A percentile compares a stretch with the other conserved stretches of the same genome.
phyloP scores from a whole-genome alignment of 1,140 invertebrate genomes.

The Drosophila kikkawai region DNA sequence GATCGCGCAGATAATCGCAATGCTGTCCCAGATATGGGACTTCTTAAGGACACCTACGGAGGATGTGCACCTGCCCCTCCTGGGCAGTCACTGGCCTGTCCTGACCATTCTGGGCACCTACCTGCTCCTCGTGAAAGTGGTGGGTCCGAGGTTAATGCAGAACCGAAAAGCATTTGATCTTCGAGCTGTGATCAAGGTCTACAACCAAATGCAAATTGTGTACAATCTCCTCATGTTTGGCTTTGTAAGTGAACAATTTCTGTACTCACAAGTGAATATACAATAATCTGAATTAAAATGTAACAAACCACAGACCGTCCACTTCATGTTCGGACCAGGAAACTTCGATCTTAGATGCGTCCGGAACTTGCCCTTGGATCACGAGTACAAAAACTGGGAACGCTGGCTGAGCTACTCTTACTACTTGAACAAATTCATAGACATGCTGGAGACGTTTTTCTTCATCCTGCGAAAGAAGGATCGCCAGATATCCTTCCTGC shows the following conservation, averaged over 20 bases:
- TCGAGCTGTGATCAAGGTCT: constrained; percentile 89
- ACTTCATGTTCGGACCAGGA: constrained; percentile 28
- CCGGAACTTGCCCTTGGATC: constrained; percentile 38
- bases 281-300: neutral
- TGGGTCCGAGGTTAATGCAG: constrained; percentile 92
- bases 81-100: constrained; percentile 90
- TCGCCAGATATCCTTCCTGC: constrained; percentile 53
- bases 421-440: constrained; percentile 53
- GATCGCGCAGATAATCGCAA: constrained; percentile 5
- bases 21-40: constrained; percentile 40
- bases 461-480: constrained; percentile 63
- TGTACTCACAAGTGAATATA: neutral
- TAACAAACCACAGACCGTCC: constrained; percentile 11
- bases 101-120: constrained; percentile 89
- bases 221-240: constrained; percentile 39
- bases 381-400: constrained; percentile 40
- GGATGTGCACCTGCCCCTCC: constrained; percentile 86
- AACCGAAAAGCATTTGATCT: constrained; percentile 92
- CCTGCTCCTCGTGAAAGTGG: constrained; percentile 87
- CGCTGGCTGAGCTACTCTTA: constrained; percentile 43
- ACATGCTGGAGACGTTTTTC: constrained; percentile 61
- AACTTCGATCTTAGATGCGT: constrained; percentile 46
- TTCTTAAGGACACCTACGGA: constrained; percentile 20
- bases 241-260: neutral
- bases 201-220: constrained; percentile 90